Percentiles rank a stretch among this genome's conserved stretches.
Evolutionary conservation across 2,113 vertebrate genomes (phyloP).

Genomic region (Xenotilapia leptura): DNA sequence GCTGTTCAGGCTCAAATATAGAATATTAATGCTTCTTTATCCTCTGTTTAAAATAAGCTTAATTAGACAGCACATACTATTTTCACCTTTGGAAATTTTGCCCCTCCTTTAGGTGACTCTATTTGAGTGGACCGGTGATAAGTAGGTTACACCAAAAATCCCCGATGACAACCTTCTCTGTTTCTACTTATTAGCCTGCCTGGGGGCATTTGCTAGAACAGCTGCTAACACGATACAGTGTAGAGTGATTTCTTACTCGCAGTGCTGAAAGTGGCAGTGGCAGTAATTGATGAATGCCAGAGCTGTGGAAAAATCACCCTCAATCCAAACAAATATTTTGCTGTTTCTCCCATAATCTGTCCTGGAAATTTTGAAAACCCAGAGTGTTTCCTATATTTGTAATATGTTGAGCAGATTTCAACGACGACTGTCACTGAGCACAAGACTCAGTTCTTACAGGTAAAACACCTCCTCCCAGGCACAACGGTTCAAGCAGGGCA

Average conservation of each 20-base stretch:
- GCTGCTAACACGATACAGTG: background rate
- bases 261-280: background rate
- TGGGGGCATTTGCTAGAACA: background rate
- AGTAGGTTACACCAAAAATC: background rate
- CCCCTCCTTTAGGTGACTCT: background rate
- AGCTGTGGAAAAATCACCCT: slow-evolving; percentile 66
- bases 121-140: background rate
- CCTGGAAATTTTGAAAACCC: slow-evolving; percentile 50
- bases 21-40: slow-evolving; percentile 9
- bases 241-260: background rate
- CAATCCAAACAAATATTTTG: slow-evolving; percentile 17
- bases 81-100: background rate
- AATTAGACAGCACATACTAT: background rate
- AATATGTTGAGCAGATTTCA: slow-evolving; percentile 84
- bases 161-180: background rate
- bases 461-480: slow-evolving; percentile 65
- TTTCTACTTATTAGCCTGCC: background rate
- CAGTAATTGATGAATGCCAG: slow-evolving; percentile 17
- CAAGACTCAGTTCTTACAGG: slow-evolving; percentile 67
- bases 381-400: slow-evolving; percentile 63
- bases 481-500: slow-evolving; percentile 1
- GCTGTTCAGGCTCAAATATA: background rate
- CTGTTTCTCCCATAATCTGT: slow-evolving; percentile 52
- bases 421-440: slow-evolving; percentile 70
- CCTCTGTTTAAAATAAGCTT: background rate